A percentile compares a stretch with the other conserved stretches of the same genome.
Conservation (phyloP, 2,113 vertebrate genomes). For the Carassius carassius region DNA sequence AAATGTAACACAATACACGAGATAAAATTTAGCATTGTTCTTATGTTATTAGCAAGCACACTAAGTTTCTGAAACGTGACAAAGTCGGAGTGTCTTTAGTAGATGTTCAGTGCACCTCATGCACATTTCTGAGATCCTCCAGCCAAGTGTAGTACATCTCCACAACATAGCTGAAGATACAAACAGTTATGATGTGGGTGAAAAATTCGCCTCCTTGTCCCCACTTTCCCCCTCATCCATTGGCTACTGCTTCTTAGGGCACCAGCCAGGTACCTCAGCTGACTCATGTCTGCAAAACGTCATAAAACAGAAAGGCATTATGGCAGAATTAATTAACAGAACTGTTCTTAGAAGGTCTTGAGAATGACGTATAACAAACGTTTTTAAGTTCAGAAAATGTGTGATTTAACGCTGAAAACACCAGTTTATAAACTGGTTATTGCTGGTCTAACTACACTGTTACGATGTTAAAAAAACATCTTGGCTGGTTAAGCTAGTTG, state of each 20-base stretch:
- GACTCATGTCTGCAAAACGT: slow-evolving; percentile 77
- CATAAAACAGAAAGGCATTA: background rate
- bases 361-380: too few relatives aligned
- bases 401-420: background rate
- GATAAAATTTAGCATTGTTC: background rate
- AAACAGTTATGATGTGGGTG: slow-evolving; percentile 64
- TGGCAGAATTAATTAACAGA: too few relatives aligned
- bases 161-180: slow-evolving; percentile 83
- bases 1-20: background rate
- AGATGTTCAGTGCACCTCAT: slow-evolving; percentile 77
- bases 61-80: background rate
- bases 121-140: slow-evolving; percentile 87
- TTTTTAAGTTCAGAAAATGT: background rate
- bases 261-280: slow-evolving; percentile 74
- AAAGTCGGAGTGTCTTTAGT: background rate
- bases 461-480: background rate
- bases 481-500: background rate
- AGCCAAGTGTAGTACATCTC: slow-evolving; percentile 92
- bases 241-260: slow-evolving; percentile 67
- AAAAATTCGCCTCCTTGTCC: slow-evolving; percentile 50
- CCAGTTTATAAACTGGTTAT: background rate
- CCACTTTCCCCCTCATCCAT: slow-evolving; percentile 66
- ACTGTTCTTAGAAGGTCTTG: background rate
- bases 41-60: background rate
- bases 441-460: background rate